Conservation (phyloP, 2,797 vertebrate genomes). For the Lepus oiostolus region DNA sequence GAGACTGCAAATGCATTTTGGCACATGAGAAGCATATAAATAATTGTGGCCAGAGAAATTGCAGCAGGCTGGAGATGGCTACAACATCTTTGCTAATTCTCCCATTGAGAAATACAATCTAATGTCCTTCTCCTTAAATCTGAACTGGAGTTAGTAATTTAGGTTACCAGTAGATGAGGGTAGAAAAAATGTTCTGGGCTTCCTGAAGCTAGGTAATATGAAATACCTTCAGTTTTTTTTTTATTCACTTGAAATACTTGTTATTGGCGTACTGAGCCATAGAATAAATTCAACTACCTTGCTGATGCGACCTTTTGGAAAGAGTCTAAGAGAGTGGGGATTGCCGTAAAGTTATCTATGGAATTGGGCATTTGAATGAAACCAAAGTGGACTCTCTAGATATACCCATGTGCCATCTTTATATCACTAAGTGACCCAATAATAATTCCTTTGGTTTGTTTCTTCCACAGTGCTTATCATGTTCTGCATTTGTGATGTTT, state of each 20-base stretch:
- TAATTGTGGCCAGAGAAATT: background rate
- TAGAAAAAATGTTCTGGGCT: background rate
- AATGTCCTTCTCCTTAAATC: background rate
- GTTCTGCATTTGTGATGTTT: background rate
- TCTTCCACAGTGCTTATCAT: background rate
- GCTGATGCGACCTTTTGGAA: background rate
- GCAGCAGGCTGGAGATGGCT: background rate
- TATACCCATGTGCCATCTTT: background rate
- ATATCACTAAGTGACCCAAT: background rate
- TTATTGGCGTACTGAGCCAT: background rate
- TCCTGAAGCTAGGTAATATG: background rate
- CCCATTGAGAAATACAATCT: background rate
- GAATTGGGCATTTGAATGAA: background rate
- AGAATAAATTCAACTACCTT: background rate
- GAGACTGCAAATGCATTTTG: background rate
- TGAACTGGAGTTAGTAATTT: background rate
- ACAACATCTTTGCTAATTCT: background rate
- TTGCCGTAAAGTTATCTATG: background rate
- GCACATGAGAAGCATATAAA: background rate
- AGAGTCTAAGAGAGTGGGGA: background rate
- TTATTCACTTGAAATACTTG: background rate
- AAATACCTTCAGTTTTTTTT: background rate
- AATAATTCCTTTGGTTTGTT: background rate
- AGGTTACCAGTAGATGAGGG: background rate
- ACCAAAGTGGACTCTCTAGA: background rate